Evolutionary conservation across 1,140 invertebrate genomes (phyloP).

Genomic region (Nasonia longicornis): DNA sequence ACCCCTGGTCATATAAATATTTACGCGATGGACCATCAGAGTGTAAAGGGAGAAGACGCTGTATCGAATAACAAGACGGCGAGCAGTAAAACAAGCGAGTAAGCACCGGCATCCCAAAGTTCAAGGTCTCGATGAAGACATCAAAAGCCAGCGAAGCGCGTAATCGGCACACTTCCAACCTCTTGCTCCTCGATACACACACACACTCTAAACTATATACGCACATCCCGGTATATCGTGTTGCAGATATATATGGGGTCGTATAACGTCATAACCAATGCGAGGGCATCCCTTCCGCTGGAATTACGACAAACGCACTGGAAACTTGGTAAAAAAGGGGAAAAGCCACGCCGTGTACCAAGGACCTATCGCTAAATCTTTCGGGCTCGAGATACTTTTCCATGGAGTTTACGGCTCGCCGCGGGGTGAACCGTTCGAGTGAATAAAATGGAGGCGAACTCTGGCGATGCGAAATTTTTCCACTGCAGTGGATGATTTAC

Average conservation of each 20-base stretch:
- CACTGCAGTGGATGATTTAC: background rate
- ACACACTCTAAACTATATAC: background rate
- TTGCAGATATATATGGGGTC: background rate
- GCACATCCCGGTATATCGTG: background rate
- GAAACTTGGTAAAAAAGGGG: background rate
- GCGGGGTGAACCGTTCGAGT: background rate
- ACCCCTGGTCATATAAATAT: too few species aligned
- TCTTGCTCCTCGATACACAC: background rate
- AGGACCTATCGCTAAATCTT: background rate
- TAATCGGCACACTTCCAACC: constrained; percentile 30
- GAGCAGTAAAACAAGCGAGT: constrained; percentile 11
- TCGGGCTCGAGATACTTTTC: background rate
- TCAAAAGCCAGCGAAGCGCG: constrained; percentile 17
- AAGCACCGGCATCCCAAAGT: background rate
- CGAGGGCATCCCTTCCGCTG: background rate
- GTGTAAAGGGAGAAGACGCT: too few species aligned
- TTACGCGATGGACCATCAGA: too few species aligned
- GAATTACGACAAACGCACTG: background rate
- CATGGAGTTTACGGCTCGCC: background rate
- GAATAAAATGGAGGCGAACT: background rate
- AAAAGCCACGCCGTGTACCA: too few species aligned
- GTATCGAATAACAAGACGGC: too few species aligned
- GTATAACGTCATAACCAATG: constrained; percentile 23
- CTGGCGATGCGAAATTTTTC: background rate
- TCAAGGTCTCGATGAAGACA: constrained; percentile 29